Evolutionary conservation across 2,797 vertebrate species (phyloP), one percentile per base, ranked within the genome.

Genomic region (Myotis pilosus): DNA sequence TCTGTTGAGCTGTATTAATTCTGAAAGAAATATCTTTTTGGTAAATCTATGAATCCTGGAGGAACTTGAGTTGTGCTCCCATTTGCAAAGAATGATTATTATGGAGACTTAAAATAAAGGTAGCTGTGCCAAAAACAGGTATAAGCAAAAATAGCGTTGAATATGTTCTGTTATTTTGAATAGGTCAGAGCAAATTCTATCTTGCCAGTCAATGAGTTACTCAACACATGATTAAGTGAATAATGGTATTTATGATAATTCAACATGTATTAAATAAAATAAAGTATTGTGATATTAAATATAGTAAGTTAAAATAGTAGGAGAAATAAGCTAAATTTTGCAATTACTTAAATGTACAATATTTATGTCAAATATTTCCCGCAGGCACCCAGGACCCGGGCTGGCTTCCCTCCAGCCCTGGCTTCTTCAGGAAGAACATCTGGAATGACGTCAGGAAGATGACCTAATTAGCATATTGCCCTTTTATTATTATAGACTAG

Each of bases 251-350:
- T 71, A 47, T 81, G 4, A 23, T 44, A 62, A 79, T 57, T 82
- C 25, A 28, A 12, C 23, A 20, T 68, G 2, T 19, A 3, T 49
- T 87, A 19, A 87, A 5, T 28, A 93, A 90, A 49, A 74, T 0
- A 28, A 53, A 92, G n/a, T 79, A 33, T 16, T 68, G 28, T 81
- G 41, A 84, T 92, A 76, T 84, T 87, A 80, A 83, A 87, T 41
- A 49, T 9, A 53, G 4, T 5, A 76, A 62, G 17, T 76, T 76
- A 83, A 91, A 72, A 28, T 76, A 76, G 2, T 1, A 55, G 28
- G 6, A 68, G 8, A 86, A 66, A 80, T 36, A 51, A 81, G 5
- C 12, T 74, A n/a, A 60, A 68, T 74, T 51, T 8, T 47, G 51
- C 74, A 68, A 47, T 51, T 68, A 51, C 9, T 28, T 22, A 49